phyloP scores from a whole-genome alignment of 1,140 invertebrate species.

The Xylocopa sonorina region DNA sequence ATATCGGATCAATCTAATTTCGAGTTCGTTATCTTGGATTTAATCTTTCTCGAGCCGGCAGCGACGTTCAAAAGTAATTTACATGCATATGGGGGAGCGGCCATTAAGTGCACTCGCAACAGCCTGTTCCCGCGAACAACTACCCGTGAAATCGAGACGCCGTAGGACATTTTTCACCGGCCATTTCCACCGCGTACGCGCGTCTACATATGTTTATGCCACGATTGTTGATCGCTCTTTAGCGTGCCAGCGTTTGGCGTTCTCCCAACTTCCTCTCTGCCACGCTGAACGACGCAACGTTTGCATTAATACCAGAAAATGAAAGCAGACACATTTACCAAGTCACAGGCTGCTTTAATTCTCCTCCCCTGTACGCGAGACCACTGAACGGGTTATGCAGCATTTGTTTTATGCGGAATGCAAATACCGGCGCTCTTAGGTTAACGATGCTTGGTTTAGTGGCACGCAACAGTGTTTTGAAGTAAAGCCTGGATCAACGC shows the following conservation, averaged over 20 bases:
- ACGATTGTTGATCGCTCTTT: neutral
- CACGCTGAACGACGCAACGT: neutral
- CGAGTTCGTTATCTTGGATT: conserved; percentile 33
- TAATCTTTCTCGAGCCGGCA: neutral
- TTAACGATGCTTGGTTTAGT: too few species aligned
- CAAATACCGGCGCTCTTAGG: neutral
- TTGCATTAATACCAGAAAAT: neutral
- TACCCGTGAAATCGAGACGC: conserved; percentile 1
- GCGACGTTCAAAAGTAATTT: conserved; percentile 9
- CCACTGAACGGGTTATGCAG: neutral
- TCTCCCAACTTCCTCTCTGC: neutral
- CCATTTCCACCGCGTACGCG: too few species aligned
- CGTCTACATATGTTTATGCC: too few species aligned
- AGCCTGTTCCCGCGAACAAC: neutral
- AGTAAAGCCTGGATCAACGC: neutral
- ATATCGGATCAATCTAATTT: conserved; percentile 40
- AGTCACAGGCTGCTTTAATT: neutral
- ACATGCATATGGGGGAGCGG: conserved; percentile 19
- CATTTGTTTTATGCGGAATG: neutral
- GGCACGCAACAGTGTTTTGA: neutral
- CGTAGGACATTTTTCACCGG: neutral
- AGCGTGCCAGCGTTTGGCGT: neutral
- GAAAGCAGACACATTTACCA: neutral
- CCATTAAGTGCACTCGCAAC: conserved; percentile 10
- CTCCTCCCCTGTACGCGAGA: neutral